Percentiles rank a stretch among this genome's conserved stretches.
These are phyloP conservation scores for Solea senegalensis DNA, from an alignment of 2,113 vertebrate genomes.

Conservation along the genomic window DNA sequence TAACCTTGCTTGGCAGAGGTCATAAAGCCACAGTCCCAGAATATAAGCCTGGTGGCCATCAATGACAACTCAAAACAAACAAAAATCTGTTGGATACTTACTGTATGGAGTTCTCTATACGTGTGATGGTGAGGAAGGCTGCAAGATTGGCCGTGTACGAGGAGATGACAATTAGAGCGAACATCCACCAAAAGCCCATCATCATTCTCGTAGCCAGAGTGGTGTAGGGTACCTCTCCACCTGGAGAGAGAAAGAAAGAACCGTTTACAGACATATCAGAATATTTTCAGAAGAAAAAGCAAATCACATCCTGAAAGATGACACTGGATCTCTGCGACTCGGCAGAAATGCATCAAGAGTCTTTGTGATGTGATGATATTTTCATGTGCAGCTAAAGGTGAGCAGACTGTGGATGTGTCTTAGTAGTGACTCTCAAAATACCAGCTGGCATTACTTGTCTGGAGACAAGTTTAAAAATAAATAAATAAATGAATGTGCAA, in stretches of 20 bases:
- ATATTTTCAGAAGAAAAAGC: conserved; percentile 5
- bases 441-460: background rate
- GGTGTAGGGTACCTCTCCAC: conserved; percentile 96
- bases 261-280: background rate
- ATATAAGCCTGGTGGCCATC: background rate
- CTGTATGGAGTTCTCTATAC: conserved; percentile 98
- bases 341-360: too few relatives aligned
- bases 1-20: too few relatives aligned
- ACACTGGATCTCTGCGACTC: conserved; percentile 1
- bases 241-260: conserved; percentile 66
- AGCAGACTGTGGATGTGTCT: conserved; percentile 3
- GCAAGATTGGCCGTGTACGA: conserved; percentile 99
- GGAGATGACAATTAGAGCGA: conserved; percentile 97
- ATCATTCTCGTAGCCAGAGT: conserved; percentile 97
- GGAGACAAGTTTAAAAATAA: conserved; percentile 15
- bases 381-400: too few relatives aligned
- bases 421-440: background rate
- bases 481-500: conserved; percentile 20
- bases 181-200: conserved; percentile 99
- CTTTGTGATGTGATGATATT: too few relatives aligned
- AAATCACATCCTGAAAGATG: conserved; percentile 36
- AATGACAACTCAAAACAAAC: background rate
- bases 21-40: background rate
- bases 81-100: conserved; percentile 80
- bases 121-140: conserved; percentile 96